phyloP scores from a whole-genome alignment of 2,113 vertebrate species.

The Hippocampus barbouri region DNA sequence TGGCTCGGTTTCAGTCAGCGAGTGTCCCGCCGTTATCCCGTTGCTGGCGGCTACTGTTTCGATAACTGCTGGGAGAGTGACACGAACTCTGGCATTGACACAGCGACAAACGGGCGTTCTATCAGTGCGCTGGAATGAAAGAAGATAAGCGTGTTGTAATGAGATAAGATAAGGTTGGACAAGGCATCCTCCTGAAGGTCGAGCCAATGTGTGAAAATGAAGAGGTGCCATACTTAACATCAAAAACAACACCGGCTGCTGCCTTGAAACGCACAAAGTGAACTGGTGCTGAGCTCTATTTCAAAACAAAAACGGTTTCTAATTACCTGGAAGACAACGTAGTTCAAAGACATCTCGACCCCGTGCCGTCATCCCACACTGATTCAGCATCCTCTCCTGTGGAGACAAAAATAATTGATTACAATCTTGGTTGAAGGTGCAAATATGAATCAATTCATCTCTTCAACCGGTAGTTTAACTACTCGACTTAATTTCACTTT shows the following conservation, averaged over 20 bases:
- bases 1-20: conserved; percentile 58
- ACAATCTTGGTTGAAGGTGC: neutral
- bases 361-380: conserved; percentile 52
- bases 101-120: neutral
- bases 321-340: conserved; percentile 72
- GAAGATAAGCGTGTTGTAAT: too few species aligned
- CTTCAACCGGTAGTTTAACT: too few species aligned
- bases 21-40: conserved; percentile 53
- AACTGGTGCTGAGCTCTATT: neutral
- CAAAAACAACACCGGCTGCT: neutral
- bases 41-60: neutral
- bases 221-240: neutral
- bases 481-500: too few species aligned
- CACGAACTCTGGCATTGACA: neutral
- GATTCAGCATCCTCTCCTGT: conserved; percentile 75
- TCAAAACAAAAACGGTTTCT: neutral
- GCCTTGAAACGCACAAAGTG: too few species aligned
- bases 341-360: conserved; percentile 72
- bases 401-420: conserved; percentile 10
- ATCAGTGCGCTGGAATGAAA: neutral
- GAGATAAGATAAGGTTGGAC: neutral
- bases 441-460: too few species aligned
- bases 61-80: neutral
- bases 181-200: neutral
- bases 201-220: neutral